phyloP scores from a whole-genome alignment of 2,797 vertebrate species.

The Falco berigora region DNA sequence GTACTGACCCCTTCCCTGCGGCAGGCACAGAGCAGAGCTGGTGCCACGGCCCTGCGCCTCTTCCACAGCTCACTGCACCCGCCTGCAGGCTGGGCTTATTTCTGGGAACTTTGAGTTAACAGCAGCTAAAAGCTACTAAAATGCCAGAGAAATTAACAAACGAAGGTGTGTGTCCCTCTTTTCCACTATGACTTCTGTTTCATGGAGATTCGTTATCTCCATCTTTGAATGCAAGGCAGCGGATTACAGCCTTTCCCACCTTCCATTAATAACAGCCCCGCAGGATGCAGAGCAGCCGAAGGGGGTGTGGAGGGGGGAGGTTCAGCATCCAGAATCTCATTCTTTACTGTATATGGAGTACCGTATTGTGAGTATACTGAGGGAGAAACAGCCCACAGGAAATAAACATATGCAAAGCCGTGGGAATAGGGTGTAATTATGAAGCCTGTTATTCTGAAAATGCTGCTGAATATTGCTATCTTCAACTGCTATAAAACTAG shows the following conservation, averaged over 20 bases:
- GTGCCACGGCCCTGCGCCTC: fast-evolving
- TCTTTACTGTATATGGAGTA: not conserved
- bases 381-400: not conserved
- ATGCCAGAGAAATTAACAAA: not conserved
- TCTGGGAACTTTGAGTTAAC: not conserved
- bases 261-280: not conserved
- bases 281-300: not conserved
- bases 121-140: not conserved
- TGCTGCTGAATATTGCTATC: not conserved
- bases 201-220: not conserved
- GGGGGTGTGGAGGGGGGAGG: not conserved
- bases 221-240: not conserved
- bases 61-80: not conserved
- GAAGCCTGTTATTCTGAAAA: not conserved
- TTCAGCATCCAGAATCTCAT: not conserved
- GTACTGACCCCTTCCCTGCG: not conserved
- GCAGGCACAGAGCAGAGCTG: not conserved
- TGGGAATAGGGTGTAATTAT: not conserved
- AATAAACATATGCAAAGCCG: not conserved
- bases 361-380: not conserved
- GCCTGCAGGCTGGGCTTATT: not conserved
- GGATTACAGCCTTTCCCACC: not conserved
- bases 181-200: not conserved
- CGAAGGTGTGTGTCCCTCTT: not conserved
- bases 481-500: not conserved